Base-by-base conservation (phyloP, 2,888 invertebrate genomes). In the Siphlonurus alternatus region DNA sequence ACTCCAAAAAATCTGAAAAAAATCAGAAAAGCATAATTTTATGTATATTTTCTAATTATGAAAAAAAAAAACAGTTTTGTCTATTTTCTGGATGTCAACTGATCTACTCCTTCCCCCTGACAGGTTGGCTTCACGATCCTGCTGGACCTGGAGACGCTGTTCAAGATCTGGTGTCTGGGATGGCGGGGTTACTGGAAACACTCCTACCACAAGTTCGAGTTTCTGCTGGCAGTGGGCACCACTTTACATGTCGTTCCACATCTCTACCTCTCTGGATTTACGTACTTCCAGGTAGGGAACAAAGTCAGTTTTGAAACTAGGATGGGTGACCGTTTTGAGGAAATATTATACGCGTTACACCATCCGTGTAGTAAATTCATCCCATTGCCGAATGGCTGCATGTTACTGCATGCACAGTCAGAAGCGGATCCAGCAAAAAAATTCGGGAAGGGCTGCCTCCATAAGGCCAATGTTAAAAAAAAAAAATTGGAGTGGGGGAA, bases 81-180 rank as follows among this genome's bases (percentile, higher is more conserved):
- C n/a, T n/a, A n/a, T n/a, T n/a, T n/a, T n/a, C n/a, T n/a, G n/a
- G n/a, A n/a, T n/a, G n/a, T n/a, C n/a, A n/a, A n/a, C n/a, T n/a
- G n/a, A n/a, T n/a, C n/a, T n/a, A n/a, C n/a, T n/a, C n/a, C n/a
- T n/a, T n/a, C n/a, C n/a, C n/a, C n/a, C n/a, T n/a, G n/a, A 65
- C 75, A 88, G 85, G 86, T 95, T 68, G 90, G 89, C 1, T 99
- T 99, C 74, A 99, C 99, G 0, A 83, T 94, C 66, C 85, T 99
- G 69, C 83, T 99, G 73, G 90, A 96, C 74, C 77, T 97, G 67
- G 99, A 99, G 78, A 93, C 93, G 0, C 73, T 96, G 51, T 93
- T 99, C 73, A 99, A 99, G 79, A 90, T 99, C 69, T 95, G 95
- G 88, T 98, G 98, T 73, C 81, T 98, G 62, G 97, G 98, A 2